These are phyloP conservation scores for Listrodromus nycthemerus DNA, from an alignment of 2,888 invertebrate genomes.

Conservation along the genomic window DNA sequence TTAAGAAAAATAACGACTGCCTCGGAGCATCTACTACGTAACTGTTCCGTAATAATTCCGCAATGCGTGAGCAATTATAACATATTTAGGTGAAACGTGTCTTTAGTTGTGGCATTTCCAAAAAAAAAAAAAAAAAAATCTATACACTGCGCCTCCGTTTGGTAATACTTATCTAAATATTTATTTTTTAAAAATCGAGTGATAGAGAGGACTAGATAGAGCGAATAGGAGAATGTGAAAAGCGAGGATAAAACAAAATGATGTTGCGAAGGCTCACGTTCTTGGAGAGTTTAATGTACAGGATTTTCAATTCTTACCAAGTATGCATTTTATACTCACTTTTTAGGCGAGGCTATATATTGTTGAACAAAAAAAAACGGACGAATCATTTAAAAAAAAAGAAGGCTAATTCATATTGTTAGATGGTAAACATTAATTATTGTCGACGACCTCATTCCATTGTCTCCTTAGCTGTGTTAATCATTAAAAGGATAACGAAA, in stretches of 20 bases:
- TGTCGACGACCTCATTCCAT: slow-evolving; percentile 73
- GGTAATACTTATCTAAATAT: slow-evolving; percentile 13
- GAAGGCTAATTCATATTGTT: slow-evolving; percentile 57
- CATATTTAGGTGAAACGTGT: slow-evolving; percentile 10
- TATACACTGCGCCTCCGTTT: slow-evolving; percentile 22
- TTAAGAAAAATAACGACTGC: slow-evolving; percentile 1
- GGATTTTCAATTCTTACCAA: slow-evolving; percentile 56
- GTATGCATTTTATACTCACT: slow-evolving; percentile 63
- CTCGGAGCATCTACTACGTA: slow-evolving; percentile 6
- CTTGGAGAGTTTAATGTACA: slow-evolving; percentile 59
- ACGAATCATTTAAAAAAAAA: slow-evolving; percentile 28
- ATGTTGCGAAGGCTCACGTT: slow-evolving; percentile 52
- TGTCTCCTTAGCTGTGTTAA: slow-evolving; percentile 74
- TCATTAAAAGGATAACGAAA: slow-evolving; percentile 44
- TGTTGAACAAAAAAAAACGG: slow-evolving; percentile 49
- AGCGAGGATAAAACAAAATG: slow-evolving; percentile 22
- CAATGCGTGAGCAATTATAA: slow-evolving; percentile 23
- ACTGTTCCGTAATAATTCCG: slow-evolving; percentile 29
- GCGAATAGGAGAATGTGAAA: slow-evolving; percentile 10
- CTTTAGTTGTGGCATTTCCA: neutral
- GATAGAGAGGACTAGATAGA: slow-evolving; percentile 27
- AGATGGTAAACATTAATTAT: slow-evolving; percentile 65
- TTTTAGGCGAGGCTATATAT: slow-evolving; percentile 53
- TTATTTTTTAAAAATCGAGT: slow-evolving; percentile 43
- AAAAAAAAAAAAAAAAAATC: slow-evolving; percentile 12